Base-by-base conservation (phyloP, 1,140 invertebrate genomes). In the Ceratina japonica region DNA sequence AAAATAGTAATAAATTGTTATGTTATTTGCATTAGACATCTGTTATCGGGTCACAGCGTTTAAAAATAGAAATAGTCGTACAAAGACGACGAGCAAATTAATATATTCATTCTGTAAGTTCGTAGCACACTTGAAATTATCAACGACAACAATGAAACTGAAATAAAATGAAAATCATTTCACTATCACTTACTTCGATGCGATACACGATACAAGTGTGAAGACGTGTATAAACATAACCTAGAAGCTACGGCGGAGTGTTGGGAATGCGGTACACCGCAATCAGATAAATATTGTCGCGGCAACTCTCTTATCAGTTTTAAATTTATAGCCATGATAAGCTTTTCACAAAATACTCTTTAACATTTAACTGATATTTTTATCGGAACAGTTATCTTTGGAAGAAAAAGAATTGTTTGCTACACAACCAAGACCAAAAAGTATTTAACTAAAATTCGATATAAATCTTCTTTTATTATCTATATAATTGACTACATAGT, bases 161-260 rank as follows among this genome's bases (percentile, higher is more conserved):
- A 56, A 59, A 27, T 12, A 37, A 4, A 65, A 75, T 52, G 24
- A 62, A 64, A 27, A 56, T 65, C 13, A 13, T 61, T 31, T 61
- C 58, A 16, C 37, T 37, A 56, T 69, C n/a, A 22, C 24, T 75
- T 31, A 83, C 62, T 56, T 62, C 62, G 37, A 71, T 59, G 58
- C 80, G 58, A 73, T 56, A 71, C 59, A 37, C 20, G 2, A 58
- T 2, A 31, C 10, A 56, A 72, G 15, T 58, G 22, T 65, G 56
- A 44, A 54, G 10, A 58, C 49, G 56, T 22, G 1, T 22, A 63
- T 51, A 61, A 71, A 58, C 76, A 83, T 84, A 84, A 84, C 81
- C 82, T 80, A 71, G 52, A 61, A 59, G 44, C n/a, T 64, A 13
- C 18, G 51, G 5, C 49, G 44, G 7, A 20, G 16, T 66, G 2